Conservation (phyloP, 2,888 invertebrate species). For the Apeira syringaria region DNA sequence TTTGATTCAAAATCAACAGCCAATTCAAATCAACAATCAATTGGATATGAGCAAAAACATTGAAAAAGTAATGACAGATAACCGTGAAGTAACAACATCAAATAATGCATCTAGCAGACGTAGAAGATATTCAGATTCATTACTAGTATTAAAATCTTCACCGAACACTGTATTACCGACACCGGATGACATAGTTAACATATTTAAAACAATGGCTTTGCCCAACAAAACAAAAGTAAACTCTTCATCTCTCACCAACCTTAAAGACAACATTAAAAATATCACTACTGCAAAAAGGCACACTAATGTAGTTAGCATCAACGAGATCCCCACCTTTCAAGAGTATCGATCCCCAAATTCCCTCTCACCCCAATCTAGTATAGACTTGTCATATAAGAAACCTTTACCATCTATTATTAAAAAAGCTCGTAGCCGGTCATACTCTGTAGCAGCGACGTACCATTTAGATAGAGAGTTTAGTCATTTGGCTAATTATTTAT, state of each 20-base stretch:
- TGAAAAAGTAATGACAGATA: slow-evolving; percentile 2
- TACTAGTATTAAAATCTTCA: slow-evolving; percentile 40
- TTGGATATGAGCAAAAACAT: no score
- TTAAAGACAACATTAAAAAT: slow-evolving; percentile 29
- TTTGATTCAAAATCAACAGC: no score
- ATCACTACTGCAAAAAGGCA: slow-evolving; percentile 39
- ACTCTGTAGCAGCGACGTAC: slow-evolving; percentile 58
- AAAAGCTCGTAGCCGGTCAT: slow-evolving; percentile 61
- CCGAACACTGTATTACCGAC: slow-evolving; percentile 35
- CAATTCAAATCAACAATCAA: no score
- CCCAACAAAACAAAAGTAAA: slow-evolving; percentile 14
- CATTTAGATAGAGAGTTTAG: slow-evolving; percentile 69
- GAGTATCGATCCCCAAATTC: slow-evolving; percentile 72
- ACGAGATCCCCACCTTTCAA: slow-evolving; percentile 77
- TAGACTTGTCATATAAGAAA: slow-evolving; percentile 54
- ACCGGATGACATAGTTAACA: slow-evolving; percentile 46
- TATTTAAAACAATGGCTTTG: slow-evolving; percentile 54
- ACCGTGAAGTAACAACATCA: slow-evolving; percentile 5
- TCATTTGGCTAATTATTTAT: slow-evolving; percentile 84
- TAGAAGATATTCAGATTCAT: slow-evolving; percentile 58
- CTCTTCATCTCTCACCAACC: slow-evolving; percentile 14
- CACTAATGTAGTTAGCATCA: slow-evolving; percentile 75
- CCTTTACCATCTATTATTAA: slow-evolving; percentile 65
- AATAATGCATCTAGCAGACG: slow-evolving; percentile 23
- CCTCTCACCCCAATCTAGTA: slow-evolving; percentile 51